Conservation (phyloP, 2,888 invertebrate genomes). For the Lapara coniferarum region DNA sequence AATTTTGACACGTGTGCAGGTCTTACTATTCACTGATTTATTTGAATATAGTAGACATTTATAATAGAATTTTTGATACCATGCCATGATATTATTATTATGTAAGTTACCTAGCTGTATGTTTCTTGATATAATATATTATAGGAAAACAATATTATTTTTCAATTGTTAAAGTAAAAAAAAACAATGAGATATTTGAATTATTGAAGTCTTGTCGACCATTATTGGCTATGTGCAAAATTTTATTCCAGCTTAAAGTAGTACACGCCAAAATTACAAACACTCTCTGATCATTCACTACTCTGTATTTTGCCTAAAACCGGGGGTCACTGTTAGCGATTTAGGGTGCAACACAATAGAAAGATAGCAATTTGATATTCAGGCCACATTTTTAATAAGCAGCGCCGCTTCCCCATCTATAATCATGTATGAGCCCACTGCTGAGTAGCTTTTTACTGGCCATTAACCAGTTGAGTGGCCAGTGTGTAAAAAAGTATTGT, state of each 20-base stretch:
- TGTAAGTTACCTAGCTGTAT: no score
- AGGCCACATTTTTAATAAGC: constrained; percentile 84
- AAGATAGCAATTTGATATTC: constrained; percentile 84
- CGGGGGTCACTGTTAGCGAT: constrained; percentile 56
- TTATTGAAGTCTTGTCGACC: no score
- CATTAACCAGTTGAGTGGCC: constrained; percentile 59
- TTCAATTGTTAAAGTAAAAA: no score
- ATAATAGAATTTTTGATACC: no score
- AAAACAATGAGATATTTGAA: no score
- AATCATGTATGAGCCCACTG: constrained; percentile 70
- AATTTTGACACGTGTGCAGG: background rate
- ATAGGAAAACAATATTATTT: no score
- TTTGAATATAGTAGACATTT: no score
- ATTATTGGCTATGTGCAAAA: no score
- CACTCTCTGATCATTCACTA: constrained; percentile 39
- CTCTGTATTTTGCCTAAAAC: constrained; percentile 52
- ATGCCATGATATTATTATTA: no score
- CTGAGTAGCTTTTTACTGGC: constrained; percentile 74
- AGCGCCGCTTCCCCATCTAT: constrained; percentile 53
- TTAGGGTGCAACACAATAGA: constrained; percentile 72
- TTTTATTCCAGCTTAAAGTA: no score
- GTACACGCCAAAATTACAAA: background rate
- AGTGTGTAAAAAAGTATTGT: constrained; percentile 25
- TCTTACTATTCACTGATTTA: no score
- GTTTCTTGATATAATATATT: no score